These are phyloP conservation scores for Argyresthia albistria DNA, from an alignment of 2,888 invertebrate genomes.

Conservation along the genomic window DNA sequence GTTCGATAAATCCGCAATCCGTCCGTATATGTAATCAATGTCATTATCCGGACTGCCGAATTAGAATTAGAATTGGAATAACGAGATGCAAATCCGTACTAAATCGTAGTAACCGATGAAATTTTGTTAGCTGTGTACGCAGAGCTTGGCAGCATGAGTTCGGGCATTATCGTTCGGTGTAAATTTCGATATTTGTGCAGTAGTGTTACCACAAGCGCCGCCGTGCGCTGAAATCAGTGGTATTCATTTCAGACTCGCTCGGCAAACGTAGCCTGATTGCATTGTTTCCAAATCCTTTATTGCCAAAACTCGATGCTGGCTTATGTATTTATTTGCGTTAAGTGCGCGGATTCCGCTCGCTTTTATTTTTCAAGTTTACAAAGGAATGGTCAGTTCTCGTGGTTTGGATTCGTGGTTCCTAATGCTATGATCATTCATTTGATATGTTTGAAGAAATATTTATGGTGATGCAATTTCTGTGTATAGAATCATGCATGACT, in stretches of 20 bases:
- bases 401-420: too few relatives aligned
- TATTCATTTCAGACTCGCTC: background rate
- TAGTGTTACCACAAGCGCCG: background rate
- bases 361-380: too few relatives aligned
- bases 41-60: background rate
- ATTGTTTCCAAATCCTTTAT: background rate
- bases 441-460: too few relatives aligned
- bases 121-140: too few relatives aligned
- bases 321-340: background rate
- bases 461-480: too few relatives aligned
- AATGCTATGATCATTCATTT: too few relatives aligned
- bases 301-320: background rate
- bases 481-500: too few relatives aligned
- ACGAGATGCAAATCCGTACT: constrained; percentile 2
- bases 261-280: background rate
- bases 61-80: constrained; percentile 4
- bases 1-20: too few relatives aligned
- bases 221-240: background rate
- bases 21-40: too few relatives aligned
- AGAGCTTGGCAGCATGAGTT: background rate
- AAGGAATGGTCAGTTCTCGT: too few relatives aligned
- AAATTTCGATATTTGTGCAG: background rate
- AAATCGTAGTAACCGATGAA: background rate
- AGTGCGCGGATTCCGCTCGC: too few relatives aligned
- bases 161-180: background rate